Base-by-base conservation (phyloP, 1,140 invertebrate species). In the Zaprionus taronus region DNA sequence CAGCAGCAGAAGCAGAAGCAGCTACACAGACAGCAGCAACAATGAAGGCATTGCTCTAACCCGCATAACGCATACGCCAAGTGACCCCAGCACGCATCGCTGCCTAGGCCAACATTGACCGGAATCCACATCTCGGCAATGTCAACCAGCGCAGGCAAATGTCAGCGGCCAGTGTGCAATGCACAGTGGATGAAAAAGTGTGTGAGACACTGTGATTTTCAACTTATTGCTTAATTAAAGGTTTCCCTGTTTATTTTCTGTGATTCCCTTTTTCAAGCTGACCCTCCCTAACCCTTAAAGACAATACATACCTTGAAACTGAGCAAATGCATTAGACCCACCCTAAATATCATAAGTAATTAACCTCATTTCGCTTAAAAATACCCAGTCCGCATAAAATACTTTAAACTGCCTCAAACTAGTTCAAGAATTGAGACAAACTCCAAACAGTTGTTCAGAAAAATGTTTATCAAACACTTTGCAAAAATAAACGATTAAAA, bases 11-110 rank as follows among this genome's bases (percentile, higher is more conserved):
- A 58, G 34, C 58, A 53, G 60, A 58, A 60, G 31, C 24, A 69
- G 49, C 47, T 49, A 41, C 68, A 77, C 41, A 77, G 66, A 51
- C 38, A 75, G 72, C 66, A 66, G 34, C 63, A 61, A 63, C 41
- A 44, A 53, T 57, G 41, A 47, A 47, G 17, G 57, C 41, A 22
- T 26, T 12, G 71, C 65, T 38, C 58, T 72, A 53, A 47, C 70
- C 83, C 77, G 74, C 71, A 81, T 78, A 47, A 67, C 51, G 67
- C 64, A 41, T 20, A 28, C 47, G 56, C 36, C 58, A 68, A 61
- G 76, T 79, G 79, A 60, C 64, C 36, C 72, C 53, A 70, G 58
- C 49, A 89, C 79, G 85, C 85, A 90, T 90, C 84, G 79, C 79
- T 81, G 85, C 31, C 61, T 81, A 44, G 69, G 79, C 79, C 76